Evolutionary conservation across 2,888 invertebrate genomes (phyloP).

Genomic region (Apamea anceps): DNA sequence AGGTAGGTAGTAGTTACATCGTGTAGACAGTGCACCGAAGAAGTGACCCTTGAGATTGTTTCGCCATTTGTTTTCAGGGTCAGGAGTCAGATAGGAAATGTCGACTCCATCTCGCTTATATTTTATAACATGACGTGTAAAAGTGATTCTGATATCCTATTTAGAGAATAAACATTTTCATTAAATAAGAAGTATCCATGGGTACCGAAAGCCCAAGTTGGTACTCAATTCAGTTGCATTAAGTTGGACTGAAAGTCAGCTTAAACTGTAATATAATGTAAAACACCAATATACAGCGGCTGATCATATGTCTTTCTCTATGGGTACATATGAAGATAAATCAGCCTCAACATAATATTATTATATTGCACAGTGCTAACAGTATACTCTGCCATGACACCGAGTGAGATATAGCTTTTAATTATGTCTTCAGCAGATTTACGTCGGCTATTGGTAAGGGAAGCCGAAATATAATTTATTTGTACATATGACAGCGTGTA

Average conservation of each 20-base stretch:
- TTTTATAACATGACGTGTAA: not conserved
- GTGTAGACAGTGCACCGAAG: not conserved
- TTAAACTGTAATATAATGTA: not conserved
- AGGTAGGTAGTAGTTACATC: not conserved
- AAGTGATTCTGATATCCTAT: not conserved
- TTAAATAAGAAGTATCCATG: no score
- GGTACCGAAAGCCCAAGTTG: not conserved
- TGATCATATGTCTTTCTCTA: not conserved
- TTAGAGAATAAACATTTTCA: not conserved
- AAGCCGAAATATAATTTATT: not conserved
- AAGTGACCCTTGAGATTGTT: not conserved
- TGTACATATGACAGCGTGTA: not conserved
- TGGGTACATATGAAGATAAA: constrained; percentile 25
- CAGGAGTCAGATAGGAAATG: not conserved
- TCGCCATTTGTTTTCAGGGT: not conserved
- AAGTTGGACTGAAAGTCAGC: not conserved
- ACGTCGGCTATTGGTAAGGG: constrained; percentile 13
- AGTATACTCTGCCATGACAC: constrained; percentile 33
- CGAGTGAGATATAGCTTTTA: constrained; percentile 42
- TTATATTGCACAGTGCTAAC: constrained; percentile 31
- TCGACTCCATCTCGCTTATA: not conserved
- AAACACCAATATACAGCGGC: not conserved
- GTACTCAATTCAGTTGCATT: not conserved
- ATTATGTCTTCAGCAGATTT: constrained; percentile 50
- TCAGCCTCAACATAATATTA: constrained; percentile 20